Base-by-base conservation (phyloP, 1,140 invertebrate species). In the Drosophila takahashii region DNA sequence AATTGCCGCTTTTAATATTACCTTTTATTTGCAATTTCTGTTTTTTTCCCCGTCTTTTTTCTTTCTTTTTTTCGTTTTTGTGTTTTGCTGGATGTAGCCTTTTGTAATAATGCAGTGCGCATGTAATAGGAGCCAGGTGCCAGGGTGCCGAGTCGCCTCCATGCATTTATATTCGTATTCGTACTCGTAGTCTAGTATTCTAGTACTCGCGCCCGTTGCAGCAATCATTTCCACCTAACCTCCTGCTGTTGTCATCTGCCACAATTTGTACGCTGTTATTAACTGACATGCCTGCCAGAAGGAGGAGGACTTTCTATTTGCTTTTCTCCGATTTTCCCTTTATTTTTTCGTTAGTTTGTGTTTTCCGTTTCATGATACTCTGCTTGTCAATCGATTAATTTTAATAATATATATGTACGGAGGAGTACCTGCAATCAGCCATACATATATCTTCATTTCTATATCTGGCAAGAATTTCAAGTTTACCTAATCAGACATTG, bases 1-100 rank as follows among this genome's bases (percentile, higher is more conserved):
- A 89, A 89, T 89, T 89, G 84, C 80, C 84, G 84, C 67, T 89
- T 90, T 89, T 89, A 89, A 90, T 84, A 89, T 90, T 77, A 89
- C 79, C 84, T 89, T 84, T 84, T 90, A 89, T 89, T 89, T 89
- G 77, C 84, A 89, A 89, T 89, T 84, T 77, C 60, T 71, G 75
- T 53, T 22, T 22, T 22, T 22, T 22, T 22, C 22, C 22, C 22
- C 22, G 22, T 61, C 71, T 72, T 34, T 69, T 54, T 67, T 53
- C 65, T 61, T 59, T 42, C 54, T 36, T 13, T 13, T 37, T 37
- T 37, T 4, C 15, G 41, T 44, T 44, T 44, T 44, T 44, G 29
- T 32, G 7, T n/a, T n/a, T n/a, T 29, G 29, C 29, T 29, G 8
- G 53, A 26, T 58, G 53, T 53, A 73, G 58, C 83, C 84, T 77